Percentiles rank a stretch among this genome's conserved stretches.
Evolutionary conservation across 1,140 invertebrate genomes (phyloP).

Genomic region (Drosophila albomicans): DNA sequence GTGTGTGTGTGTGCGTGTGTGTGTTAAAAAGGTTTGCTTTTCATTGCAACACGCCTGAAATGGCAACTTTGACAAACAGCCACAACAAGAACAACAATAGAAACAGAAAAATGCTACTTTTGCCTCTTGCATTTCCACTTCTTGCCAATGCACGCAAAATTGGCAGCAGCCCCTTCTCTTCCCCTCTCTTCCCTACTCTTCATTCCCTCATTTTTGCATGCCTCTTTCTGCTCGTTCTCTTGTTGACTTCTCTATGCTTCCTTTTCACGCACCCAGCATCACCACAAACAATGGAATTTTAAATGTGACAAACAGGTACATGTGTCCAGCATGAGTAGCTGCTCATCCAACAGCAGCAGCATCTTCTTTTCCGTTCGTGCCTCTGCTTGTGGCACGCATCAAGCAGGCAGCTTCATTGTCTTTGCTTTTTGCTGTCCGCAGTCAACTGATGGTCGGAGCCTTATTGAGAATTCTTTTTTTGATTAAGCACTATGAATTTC

Average conservation of each 20-base stretch:
- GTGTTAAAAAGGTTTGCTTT: conserved; percentile 77
- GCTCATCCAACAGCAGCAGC: background rate
- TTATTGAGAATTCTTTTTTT: conserved; percentile 10
- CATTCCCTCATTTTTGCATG: conserved; percentile 7
- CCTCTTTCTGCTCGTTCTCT: conserved; percentile 35
- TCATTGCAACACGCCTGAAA: conserved; percentile 81
- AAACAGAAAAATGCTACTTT: conserved; percentile 49
- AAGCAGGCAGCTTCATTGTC: conserved; percentile 1
- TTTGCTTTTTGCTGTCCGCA: background rate
- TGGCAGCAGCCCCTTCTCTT: conserved; percentile 17
- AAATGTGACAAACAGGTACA: conserved; percentile 72
- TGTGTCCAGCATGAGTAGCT: conserved; percentile 28
- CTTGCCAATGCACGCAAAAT: conserved; percentile 62
- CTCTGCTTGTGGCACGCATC: conserved; percentile 8
- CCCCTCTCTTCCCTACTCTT: background rate
- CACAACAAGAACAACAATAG: conserved; percentile 31
- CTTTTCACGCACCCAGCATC: conserved; percentile 44
- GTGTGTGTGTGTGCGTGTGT: conserved; percentile 17
- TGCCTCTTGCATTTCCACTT: conserved; percentile 27
- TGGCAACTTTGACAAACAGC: conserved; percentile 82
- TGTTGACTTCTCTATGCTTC: conserved; percentile 48
- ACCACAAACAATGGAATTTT: conserved; percentile 72
- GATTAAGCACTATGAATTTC: conserved; percentile 4
- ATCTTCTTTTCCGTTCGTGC: background rate
- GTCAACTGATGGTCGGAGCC: background rate